Conservation (phyloP, 2,113 vertebrate genomes). For the Hypanus sabinus region DNA sequence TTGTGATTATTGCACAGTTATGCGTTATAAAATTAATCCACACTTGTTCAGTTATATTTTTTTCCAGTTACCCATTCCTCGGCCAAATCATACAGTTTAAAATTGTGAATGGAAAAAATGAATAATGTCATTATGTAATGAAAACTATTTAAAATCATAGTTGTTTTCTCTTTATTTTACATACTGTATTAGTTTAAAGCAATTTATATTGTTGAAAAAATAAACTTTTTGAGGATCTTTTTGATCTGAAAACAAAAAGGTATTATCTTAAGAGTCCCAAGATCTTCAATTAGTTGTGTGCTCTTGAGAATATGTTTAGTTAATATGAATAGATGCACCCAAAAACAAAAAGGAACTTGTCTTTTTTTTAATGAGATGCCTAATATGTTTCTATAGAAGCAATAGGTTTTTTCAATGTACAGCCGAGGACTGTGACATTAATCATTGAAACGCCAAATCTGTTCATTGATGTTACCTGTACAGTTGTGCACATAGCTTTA, state of each 20-base stretch:
- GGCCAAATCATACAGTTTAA: neutral
- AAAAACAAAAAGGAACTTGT: neutral
- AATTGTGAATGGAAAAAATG: neutral
- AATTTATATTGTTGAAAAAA: neutral
- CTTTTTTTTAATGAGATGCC: neutral
- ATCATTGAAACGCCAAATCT: neutral
- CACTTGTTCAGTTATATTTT: neutral
- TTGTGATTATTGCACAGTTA: neutral
- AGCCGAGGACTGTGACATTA: neutral
- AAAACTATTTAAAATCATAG: too few species aligned
- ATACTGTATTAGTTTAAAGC: neutral
- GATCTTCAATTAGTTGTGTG: neutral
- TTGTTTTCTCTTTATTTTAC: neutral
- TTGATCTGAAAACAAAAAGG: neutral
- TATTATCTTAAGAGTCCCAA: too few species aligned
- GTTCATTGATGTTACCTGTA: too few species aligned
- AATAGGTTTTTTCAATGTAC: neutral
- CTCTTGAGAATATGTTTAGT: neutral
- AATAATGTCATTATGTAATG: neutral
- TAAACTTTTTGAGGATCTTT: neutral
- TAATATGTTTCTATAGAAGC: neutral
- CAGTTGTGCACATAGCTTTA: neutral
- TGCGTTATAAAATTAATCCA: neutral
- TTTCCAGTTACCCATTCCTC: neutral
- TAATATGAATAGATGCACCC: neutral